A percentile compares a stretch with the other conserved stretches of the same genome.
phyloP scores from a whole-genome alignment of 2,113 vertebrate species.

The Pangasianodon hypophthalmus region DNA sequence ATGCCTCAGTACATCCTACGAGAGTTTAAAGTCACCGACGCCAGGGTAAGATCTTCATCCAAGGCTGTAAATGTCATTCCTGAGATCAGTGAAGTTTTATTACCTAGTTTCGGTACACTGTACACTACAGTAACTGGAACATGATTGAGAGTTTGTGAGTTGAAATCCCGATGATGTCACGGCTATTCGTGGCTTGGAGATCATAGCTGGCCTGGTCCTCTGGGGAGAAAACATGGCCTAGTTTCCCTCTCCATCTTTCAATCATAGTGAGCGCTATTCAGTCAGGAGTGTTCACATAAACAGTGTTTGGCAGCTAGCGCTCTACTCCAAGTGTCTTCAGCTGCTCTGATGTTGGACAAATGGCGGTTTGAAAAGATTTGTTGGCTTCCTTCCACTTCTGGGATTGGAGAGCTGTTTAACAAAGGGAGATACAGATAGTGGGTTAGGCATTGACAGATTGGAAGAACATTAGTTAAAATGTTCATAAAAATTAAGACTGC shows the following conservation, averaged over 20 bases:
- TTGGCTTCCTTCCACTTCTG: background rate
- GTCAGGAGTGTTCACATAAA: background rate
- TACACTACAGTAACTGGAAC: background rate
- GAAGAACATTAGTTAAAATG: background rate
- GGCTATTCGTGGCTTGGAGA: background rate
- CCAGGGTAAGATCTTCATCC: slow-evolving; percentile 83
- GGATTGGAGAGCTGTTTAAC: background rate
- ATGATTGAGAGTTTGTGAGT: background rate
- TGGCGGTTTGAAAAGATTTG: background rate
- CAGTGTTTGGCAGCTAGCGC: background rate
- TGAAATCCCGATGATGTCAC: background rate
- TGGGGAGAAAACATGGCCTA: background rate
- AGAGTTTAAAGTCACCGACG: slow-evolving; percentile 99
- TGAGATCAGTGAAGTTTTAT: background rate
- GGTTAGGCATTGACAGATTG: background rate
- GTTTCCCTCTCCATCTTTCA: background rate
- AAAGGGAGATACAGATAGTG: background rate
- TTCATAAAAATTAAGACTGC: background rate
- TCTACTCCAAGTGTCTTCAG: background rate
- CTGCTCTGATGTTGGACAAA: background rate
- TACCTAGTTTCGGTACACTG: background rate
- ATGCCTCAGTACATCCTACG: slow-evolving; percentile 99
- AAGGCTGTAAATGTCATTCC: background rate
- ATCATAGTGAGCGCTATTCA: background rate
- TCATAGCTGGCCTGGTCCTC: background rate